These are phyloP conservation scores for Monomorium pharaonis DNA, from an alignment of 1,140 invertebrate genomes.

Conservation along the genomic window DNA sequence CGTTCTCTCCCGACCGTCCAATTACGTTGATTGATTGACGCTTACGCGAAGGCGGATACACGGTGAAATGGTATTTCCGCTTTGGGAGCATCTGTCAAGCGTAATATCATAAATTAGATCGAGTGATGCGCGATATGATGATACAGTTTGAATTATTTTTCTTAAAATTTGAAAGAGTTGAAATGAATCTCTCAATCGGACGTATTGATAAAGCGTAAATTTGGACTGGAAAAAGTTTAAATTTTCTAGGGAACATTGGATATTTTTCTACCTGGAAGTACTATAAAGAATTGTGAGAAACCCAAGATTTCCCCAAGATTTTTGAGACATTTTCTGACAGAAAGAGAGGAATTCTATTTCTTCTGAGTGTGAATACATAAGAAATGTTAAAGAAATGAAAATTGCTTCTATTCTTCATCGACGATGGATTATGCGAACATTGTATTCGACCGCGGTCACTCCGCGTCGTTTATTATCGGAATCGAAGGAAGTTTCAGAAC, in stretches of 20 bases:
- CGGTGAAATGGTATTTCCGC: conserved; percentile 17
- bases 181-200: neutral
- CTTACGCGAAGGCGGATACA: neutral
- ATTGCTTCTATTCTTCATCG: neutral
- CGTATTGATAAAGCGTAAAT: neutral
- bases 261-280: too few species aligned
- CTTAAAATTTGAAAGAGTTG: neutral
- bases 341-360: neutral
- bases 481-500: conserved; percentile 47
- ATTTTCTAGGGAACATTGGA: neutral
- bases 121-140: neutral
- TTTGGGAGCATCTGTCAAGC: neutral
- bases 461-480: conserved; percentile 35
- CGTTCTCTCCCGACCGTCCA: conserved; percentile 2
- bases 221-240: too few species aligned
- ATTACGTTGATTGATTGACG: conserved; percentile 54
- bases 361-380: neutral
- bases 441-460: conserved; percentile 2
- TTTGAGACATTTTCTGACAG: neutral
- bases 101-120: neutral
- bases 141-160: neutral
- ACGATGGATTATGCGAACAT: neutral
- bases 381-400: neutral
- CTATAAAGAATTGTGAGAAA: too few species aligned
- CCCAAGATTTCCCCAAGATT: neutral